These are phyloP conservation scores for Strix aluco DNA, from an alignment of 2,113 vertebrate genomes.

Conservation along the genomic window DNA sequence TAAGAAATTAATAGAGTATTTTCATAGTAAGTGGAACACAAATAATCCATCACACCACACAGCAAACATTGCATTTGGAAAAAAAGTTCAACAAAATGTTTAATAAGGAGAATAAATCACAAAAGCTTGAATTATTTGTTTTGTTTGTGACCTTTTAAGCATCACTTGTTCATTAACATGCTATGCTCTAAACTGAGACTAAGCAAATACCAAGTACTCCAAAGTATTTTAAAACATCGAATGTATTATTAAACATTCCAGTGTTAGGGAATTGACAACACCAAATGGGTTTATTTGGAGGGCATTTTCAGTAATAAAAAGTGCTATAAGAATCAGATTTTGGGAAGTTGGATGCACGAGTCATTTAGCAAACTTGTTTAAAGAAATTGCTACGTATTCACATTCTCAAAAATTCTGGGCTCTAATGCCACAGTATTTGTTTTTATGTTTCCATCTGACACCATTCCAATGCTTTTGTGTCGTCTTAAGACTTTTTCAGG, in stretches of 20 bases:
- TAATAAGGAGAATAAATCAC: conserved; percentile 1
- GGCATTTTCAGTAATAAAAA: not conserved
- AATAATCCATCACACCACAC: not conserved
- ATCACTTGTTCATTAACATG: conserved; percentile 2
- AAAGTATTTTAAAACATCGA: not conserved
- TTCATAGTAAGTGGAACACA: not conserved
- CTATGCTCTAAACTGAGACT: not conserved
- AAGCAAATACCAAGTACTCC: not conserved
- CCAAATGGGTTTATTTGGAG: not conserved
- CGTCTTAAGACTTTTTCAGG: not conserved
- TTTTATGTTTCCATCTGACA: not conserved
- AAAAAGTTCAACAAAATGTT: not conserved
- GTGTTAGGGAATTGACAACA: not conserved
- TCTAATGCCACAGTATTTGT: not conserved
- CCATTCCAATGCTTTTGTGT: not conserved
- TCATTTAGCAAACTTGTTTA: not conserved
- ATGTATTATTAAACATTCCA: not conserved
- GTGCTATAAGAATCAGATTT: not conserved
- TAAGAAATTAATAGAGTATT: not conserved
- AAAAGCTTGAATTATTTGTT: not conserved
- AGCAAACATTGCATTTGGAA: not conserved
- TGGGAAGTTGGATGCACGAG: not conserved
- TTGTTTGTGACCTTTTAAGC: conserved; percentile 45
- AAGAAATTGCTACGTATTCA: not conserved
- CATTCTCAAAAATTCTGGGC: not conserved